Conservation (phyloP, 2,113 vertebrate genomes). For the Oreocharis arfaki region DNA sequence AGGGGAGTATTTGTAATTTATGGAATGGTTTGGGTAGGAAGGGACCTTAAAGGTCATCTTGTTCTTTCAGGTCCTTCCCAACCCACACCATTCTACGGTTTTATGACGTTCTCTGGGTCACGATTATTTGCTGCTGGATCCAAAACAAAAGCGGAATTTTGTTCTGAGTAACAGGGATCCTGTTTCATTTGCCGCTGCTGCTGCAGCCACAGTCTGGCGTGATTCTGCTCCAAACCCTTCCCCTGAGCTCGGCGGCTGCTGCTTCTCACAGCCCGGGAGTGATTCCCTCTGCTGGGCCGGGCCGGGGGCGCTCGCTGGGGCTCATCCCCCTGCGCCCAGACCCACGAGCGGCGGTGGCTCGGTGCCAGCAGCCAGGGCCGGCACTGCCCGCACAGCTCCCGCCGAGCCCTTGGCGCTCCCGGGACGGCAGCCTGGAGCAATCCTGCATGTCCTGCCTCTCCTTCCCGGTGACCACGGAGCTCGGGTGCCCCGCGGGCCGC, state of each 20-base stretch:
- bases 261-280: accelerated
- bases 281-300: background rate
- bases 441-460: background rate
- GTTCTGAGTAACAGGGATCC: accelerated
- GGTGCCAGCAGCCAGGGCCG: too few relatives aligned
- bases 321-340: background rate
- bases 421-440: background rate
- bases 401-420: background rate
- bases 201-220: background rate
- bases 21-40: background rate
- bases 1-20: background rate
- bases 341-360: too few relatives aligned
- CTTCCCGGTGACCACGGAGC: background rate
- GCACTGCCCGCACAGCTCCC: background rate
- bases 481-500: background rate
- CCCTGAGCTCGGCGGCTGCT: background rate
- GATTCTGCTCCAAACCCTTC: background rate
- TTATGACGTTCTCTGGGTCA: background rate
- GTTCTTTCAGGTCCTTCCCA: background rate
- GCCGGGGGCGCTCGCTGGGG: accelerated
- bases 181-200: background rate
- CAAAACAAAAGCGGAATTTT: background rate
- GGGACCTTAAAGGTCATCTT: background rate
- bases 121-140: background rate
- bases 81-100: background rate